A percentile compares a stretch with the other conserved stretches of the same genome.
Evolutionary conservation across 2,888 invertebrate species (phyloP).

Genomic region (Alviniconcha strummeri): DNA sequence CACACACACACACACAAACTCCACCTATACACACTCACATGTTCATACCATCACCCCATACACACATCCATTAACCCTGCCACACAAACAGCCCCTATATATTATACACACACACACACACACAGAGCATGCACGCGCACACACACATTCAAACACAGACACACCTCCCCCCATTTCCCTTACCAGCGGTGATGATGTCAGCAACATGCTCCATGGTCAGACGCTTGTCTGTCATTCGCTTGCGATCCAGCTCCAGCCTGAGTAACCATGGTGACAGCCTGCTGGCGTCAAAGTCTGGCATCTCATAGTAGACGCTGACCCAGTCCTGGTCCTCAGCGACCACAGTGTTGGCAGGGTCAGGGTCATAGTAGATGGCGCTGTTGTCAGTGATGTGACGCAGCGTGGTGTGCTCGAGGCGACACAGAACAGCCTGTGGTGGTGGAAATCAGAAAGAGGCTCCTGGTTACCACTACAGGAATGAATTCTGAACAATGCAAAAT

Average conservation of each 20-base stretch:
- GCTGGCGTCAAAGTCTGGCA: slow-evolving; percentile 99
- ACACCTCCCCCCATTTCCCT: slow-evolving; percentile 18
- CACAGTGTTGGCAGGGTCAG: slow-evolving; percentile 98
- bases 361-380: slow-evolving; percentile 98
- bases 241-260: slow-evolving; percentile 97
- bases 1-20: too few species aligned
- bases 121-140: too few species aligned
- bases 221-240: slow-evolving; percentile 99
- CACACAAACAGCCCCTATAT: too few species aligned
- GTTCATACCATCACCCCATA: too few species aligned
- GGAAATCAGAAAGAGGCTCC: background rate
- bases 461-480: too few species aligned
- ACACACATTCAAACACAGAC: too few species aligned
- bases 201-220: slow-evolving; percentile 99
- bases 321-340: slow-evolving; percentile 99
- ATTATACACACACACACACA: too few species aligned
- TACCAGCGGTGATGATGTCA: slow-evolving; percentile 93
- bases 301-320: slow-evolving; percentile 99
- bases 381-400: slow-evolving; percentile 96
- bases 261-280: slow-evolving; percentile 98
- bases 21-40: too few species aligned
- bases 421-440: slow-evolving; percentile 86
- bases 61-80: too few species aligned
- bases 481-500: too few species aligned
- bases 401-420: slow-evolving; percentile 97